phyloP scores from a whole-genome alignment of 2,113 vertebrate species.

The Cricetomys ansorgei region DNA sequence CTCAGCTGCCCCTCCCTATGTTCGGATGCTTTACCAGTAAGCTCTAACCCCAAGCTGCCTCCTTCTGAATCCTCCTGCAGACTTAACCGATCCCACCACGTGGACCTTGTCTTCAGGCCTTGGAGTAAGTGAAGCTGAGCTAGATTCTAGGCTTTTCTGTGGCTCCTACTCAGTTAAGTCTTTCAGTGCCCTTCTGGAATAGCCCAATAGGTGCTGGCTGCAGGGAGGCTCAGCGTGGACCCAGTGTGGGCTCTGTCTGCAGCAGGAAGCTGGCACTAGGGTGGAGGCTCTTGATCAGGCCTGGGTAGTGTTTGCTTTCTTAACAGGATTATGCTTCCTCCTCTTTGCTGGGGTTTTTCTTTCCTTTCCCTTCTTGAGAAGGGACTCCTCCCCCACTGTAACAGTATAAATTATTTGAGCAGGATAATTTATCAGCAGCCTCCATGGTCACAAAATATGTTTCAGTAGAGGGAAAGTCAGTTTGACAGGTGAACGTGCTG shows the following conservation, averaged over 20 bases:
- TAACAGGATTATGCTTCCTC: slow-evolving; percentile 61
- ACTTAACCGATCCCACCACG: not conserved
- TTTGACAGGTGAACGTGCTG: slow-evolving; percentile 81
- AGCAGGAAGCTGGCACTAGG: not conserved
- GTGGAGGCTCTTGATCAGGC: not conserved
- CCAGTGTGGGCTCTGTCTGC: not conserved
- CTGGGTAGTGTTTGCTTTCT: slow-evolving; percentile 50
- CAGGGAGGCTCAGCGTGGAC: not conserved
- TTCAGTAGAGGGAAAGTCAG: slow-evolving; percentile 76
- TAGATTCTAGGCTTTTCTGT: not conserved
- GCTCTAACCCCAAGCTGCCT: not conserved
- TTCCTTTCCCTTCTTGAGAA: not conserved
- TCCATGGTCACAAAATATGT: slow-evolving; percentile 63
- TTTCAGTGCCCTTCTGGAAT: not conserved
- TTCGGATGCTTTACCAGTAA: not conserved
- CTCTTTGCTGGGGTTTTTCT: slow-evolving; percentile 36
- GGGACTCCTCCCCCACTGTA: not conserved
- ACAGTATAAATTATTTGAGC: slow-evolving; percentile 29
- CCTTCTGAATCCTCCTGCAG: not conserved
- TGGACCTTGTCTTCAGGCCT: not conserved
- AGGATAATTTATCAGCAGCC: slow-evolving; percentile 72
- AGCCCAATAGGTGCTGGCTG: not conserved
- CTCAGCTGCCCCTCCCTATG: not conserved
- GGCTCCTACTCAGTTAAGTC: not conserved
- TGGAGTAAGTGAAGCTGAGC: not conserved